phyloP scores from a whole-genome alignment of 2,797 vertebrate genomes.

The Argyrosomus regius region DNA sequence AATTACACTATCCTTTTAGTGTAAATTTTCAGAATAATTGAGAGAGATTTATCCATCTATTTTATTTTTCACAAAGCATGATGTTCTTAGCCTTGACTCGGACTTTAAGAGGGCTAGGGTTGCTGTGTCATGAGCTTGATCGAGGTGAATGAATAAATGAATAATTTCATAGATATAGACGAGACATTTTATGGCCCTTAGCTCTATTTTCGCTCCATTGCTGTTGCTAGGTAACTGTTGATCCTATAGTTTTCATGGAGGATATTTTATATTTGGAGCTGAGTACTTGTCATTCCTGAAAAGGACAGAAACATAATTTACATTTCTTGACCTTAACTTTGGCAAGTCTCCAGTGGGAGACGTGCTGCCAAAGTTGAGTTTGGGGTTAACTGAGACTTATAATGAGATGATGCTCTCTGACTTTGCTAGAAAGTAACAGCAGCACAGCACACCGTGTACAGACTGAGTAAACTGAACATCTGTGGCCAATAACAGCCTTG shows the following conservation, averaged over 20 bases:
- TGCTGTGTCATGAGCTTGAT: neutral
- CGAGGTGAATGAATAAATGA: slow-evolving; percentile 3
- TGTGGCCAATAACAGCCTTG: slow-evolving; percentile 1
- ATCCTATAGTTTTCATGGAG: slow-evolving; percentile 46
- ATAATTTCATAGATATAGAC: slow-evolving; percentile 45
- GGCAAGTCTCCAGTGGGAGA: slow-evolving; percentile 3
- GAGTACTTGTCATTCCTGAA: slow-evolving; percentile 24
- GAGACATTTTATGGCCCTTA: slow-evolving; percentile 21
- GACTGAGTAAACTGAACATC: neutral
- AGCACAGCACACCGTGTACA: neutral
- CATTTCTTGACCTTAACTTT: slow-evolving; percentile 29
- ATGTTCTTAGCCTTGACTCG: neutral
- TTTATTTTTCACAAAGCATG: neutral
- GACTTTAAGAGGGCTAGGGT: neutral
- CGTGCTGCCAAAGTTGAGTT: slow-evolving; percentile 15
- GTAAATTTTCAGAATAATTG: neutral
- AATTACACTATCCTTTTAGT: neutral
- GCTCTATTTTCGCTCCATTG: slow-evolving; percentile 22
- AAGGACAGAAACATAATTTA: slow-evolving; percentile 28
- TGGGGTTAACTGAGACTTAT: slow-evolving; percentile 22
- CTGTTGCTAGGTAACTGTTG: slow-evolving; percentile 68
- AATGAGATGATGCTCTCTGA: slow-evolving; percentile 4
- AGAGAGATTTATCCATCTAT: neutral
- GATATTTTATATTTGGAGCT: slow-evolving; percentile 45
- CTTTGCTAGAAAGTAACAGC: slow-evolving; percentile 6